Evolutionary conservation across 2,888 invertebrate genomes (phyloP).

Genomic region (Apomyelois bistriatella): DNA sequence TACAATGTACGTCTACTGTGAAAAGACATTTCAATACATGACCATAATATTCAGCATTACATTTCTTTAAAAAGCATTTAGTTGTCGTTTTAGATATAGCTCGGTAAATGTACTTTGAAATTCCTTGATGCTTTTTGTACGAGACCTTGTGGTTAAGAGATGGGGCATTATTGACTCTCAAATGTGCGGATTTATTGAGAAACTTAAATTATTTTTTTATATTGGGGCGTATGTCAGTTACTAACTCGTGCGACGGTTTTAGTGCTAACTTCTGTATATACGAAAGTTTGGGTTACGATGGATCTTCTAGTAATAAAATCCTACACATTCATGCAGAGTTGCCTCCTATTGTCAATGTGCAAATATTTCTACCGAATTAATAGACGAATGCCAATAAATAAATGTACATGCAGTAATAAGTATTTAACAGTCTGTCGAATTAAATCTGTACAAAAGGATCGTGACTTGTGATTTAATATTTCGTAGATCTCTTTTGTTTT

Average conservation of each 20-base stretch:
- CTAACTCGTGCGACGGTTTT: slow-evolving; percentile 47
- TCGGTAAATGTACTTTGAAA: slow-evolving; percentile 23
- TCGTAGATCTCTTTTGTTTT: slow-evolving; percentile 29
- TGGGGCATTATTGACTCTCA: slow-evolving; percentile 37
- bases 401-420: slow-evolving; percentile 74
- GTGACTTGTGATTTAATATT: slow-evolving; percentile 64
- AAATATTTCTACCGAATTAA: slow-evolving; percentile 64
- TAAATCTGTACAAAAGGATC: slow-evolving; percentile 77
- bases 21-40: slow-evolving; percentile 30
- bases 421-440: slow-evolving; percentile 77
- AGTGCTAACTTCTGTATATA: slow-evolving; percentile 66
- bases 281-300: slow-evolving; percentile 51
- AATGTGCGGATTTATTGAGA: slow-evolving; percentile 59
- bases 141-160: slow-evolving; percentile 48
- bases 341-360: slow-evolving; percentile 49
- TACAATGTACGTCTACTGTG: slow-evolving; percentile 24
- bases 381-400: slow-evolving; percentile 60
- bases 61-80: background rate
- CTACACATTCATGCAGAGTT: slow-evolving; percentile 40
- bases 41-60: background rate
- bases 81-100: slow-evolving; percentile 18
- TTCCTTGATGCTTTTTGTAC: slow-evolving; percentile 2
- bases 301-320: slow-evolving; percentile 26
- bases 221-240: slow-evolving; percentile 53
- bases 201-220: slow-evolving; percentile 61